Evolutionary conservation across 2,888 invertebrate species (phyloP), one percentile per base, ranked within the genome.

Genomic region (Listrodromus nycthemerus): DNA sequence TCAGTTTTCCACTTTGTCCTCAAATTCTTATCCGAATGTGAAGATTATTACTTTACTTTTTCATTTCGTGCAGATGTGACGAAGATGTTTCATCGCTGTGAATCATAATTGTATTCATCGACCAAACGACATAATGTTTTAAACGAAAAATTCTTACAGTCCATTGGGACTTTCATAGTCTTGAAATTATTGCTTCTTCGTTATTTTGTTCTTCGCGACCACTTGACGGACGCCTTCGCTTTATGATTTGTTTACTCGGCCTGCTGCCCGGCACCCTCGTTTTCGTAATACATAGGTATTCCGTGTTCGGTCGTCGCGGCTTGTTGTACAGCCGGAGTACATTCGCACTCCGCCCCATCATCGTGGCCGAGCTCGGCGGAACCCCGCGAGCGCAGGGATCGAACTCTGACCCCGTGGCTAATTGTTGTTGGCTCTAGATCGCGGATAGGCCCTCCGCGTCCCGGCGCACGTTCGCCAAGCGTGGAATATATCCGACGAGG

Each of bases 401-500:
- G 93, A 93, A 92, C 93, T 92, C 89, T 92, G 92, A 92, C 92
- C 92, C 85, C 89, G 86, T 86, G 89, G 92, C 92, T 93, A 92
- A 93, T 93, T 93, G 91, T 92, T 92, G 93, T 93, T 92, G 92
- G 91, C 91, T 92, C 92, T 93, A 92, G 93, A 93, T 93, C 89
- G 61, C n/a, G 85, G 93, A 92, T 93, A 92, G 73, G 82, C 79
- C 55, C 65, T 55, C 67, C 71, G 21, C 73, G 45, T 73, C 78
- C 83, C 71, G 76, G 73, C 80, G 73, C 80, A 78, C 84, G 81
- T 78, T 84, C 61, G 66, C 81, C 75, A 75, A 55, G 27, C 67
- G 80, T 30, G 61, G 21, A 45, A 24, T 21, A 48, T 33, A 37
- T 16, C 63, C 19, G 61, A 50, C 16, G 50, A 63, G 52, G 50